Percentiles rank a stretch among this genome's conserved stretches.
Conservation (phyloP, 2,797 vertebrate species). For the Ctenosaura bakeri region DNA sequence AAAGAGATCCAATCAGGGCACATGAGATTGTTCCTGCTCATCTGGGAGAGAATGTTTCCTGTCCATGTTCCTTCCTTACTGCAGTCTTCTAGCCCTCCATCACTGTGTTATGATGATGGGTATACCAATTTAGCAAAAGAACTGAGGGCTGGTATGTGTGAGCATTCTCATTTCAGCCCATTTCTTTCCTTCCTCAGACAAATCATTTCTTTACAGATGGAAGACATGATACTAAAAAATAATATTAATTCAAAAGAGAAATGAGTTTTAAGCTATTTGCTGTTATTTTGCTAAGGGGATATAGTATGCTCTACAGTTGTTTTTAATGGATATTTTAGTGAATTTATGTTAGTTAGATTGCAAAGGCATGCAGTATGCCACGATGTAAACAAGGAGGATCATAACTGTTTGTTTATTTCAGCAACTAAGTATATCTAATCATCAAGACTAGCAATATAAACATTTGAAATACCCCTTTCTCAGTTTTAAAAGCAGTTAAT, state of each 20-base stretch:
- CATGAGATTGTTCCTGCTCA: neutral
- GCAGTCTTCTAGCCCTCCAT: neutral
- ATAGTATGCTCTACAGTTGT: neutral
- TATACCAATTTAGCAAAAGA: neutral
- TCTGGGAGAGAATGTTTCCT: neutral
- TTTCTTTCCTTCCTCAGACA: neutral
- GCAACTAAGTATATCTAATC: neutral
- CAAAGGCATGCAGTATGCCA: neutral
- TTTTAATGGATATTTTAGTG: neutral
- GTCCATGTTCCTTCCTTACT: too few relatives aligned
- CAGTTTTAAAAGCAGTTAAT: neutral
- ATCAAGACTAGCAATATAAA: neutral
- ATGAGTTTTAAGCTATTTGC: neutral
- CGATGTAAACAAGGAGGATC: neutral
- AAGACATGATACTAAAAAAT: neutral
- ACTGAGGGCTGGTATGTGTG: neutral
- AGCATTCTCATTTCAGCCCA: too few relatives aligned
- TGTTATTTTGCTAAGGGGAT: constrained; percentile 13
- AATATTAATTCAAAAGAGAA: neutral
- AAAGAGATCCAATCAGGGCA: neutral
- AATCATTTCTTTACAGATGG: neutral
- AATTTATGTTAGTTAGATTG: neutral
- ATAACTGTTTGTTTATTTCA: neutral
- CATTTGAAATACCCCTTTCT: neutral
- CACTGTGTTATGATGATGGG: neutral